Conservation (phyloP, 2,888 invertebrate species). For the Elegia similella region DNA sequence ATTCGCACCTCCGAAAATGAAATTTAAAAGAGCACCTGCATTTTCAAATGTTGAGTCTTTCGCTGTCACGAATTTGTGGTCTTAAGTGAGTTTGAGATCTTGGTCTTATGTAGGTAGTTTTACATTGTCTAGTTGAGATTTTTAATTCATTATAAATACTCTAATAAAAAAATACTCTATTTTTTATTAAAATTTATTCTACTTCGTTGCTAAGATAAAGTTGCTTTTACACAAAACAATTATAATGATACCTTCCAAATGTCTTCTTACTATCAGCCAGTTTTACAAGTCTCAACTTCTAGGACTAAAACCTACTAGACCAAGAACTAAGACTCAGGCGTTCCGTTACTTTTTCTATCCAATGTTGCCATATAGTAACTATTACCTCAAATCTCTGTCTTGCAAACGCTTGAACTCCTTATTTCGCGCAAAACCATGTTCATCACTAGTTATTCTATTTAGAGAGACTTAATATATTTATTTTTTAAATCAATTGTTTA, state of each 20-base stretch:
- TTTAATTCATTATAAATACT: no score
- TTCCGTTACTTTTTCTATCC: constrained; percentile 44
- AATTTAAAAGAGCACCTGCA: no score
- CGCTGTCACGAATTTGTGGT: no score
- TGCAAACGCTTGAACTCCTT: constrained; percentile 33
- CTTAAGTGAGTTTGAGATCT: no score
- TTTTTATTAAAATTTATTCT: not conserved
- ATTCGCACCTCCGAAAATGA: no score
- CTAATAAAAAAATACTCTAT: no score
- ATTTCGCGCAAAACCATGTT: constrained; percentile 26
- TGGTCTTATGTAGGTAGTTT: no score
- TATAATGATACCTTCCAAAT: not conserved
- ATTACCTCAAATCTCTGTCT: constrained; percentile 64
- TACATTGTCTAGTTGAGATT: no score
- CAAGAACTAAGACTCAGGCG: constrained; percentile 1
- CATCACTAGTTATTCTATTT: constrained; percentile 25
- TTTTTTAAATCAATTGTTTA: constrained; percentile 25
- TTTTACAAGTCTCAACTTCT: not conserved
- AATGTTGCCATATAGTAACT: constrained; percentile 74
- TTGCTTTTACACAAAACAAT: not conserved
- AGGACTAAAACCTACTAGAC: not conserved
- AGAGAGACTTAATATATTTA: constrained; percentile 21
- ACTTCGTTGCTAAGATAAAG: not conserved
- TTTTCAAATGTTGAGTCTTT: no score
- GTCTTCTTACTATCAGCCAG: not conserved